phyloP scores from a whole-genome alignment of 2,888 invertebrate genomes.

The Dimorphilus gyrociliatus region DNA sequence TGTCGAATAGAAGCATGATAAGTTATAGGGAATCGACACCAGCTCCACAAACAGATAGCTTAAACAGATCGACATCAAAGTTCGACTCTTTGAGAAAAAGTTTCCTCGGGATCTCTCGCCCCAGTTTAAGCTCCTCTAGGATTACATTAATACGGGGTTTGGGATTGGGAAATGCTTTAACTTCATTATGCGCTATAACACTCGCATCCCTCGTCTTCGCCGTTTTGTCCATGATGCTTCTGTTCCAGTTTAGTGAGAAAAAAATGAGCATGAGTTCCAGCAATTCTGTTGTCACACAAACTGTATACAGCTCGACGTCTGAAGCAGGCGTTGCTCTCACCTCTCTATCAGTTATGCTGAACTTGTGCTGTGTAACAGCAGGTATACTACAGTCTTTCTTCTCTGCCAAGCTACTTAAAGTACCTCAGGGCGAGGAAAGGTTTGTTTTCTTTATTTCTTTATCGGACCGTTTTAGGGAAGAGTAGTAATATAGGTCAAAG shows the following conservation, averaged over 20 bases:
- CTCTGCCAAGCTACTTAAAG: constrained; percentile 73
- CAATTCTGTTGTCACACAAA: constrained; percentile 49
- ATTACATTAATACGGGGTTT: too few relatives aligned
- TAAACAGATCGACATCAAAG: too few relatives aligned
- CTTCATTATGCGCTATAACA: too few relatives aligned
- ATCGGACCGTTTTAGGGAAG: too few relatives aligned
- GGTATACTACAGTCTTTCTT: constrained; percentile 87
- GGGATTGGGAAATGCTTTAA: too few relatives aligned
- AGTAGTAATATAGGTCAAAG: too few relatives aligned
- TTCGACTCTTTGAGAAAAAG: too few relatives aligned
- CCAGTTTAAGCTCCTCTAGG: too few relatives aligned
- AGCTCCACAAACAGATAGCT: too few relatives aligned
- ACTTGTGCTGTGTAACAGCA: constrained; percentile 75
- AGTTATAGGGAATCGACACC: too few relatives aligned
- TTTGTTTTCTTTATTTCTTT: constrained; percentile 30
- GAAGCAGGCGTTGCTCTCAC: constrained; percentile 79
- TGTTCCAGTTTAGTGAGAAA: constrained; percentile 62
- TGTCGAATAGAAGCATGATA: too few relatives aligned
- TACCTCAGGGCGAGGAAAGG: constrained; percentile 59
- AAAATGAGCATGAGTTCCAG: constrained; percentile 45
- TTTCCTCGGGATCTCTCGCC: too few relatives aligned
- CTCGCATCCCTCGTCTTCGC: constrained; percentile 68
- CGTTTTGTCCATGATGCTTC: constrained; percentile 51
- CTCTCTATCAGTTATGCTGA: constrained; percentile 67
- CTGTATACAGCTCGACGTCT: constrained; percentile 71